A percentile compares a stretch with the other conserved stretches of the same genome.
These are phyloP conservation scores for Arnoldichthys spilopterus DNA, from an alignment of 2,797 vertebrate species.

Conservation along the genomic window DNA sequence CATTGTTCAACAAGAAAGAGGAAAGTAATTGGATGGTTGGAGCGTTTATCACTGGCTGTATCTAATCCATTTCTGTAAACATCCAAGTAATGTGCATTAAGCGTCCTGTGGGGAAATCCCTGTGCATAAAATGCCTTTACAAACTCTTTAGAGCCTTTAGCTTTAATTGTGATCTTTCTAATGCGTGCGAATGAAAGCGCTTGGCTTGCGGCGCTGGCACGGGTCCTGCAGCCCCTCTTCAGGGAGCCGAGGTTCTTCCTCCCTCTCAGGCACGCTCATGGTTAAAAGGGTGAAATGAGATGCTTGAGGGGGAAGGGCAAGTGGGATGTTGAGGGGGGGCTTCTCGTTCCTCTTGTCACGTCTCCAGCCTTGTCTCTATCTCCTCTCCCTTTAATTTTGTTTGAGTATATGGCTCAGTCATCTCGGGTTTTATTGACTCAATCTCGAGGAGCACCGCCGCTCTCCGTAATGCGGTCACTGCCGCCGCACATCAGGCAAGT, in stretches of 20 bases:
- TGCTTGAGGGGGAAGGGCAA: no score
- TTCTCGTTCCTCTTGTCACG: constrained; percentile 50
- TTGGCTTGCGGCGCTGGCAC: constrained; percentile 53
- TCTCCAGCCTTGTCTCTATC: constrained; percentile 40
- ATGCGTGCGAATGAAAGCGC: constrained; percentile 63
- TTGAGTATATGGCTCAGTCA: constrained; percentile 95
- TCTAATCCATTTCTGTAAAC: constrained; percentile 4
- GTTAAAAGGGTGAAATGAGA: constrained; percentile 74
- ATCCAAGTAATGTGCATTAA: neutral
- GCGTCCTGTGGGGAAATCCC: constrained; percentile 2
- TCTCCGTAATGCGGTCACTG: constrained; percentile 89
- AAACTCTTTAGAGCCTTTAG: constrained; percentile 59
- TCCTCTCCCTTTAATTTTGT: constrained; percentile 92
- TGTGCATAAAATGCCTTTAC: constrained; percentile 43
- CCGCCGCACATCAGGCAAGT: constrained; percentile 94
- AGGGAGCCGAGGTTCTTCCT: constrained; percentile 43
- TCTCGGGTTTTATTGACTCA: constrained; percentile 99
- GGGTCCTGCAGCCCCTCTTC: constrained; percentile 54
- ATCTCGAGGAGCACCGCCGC: constrained; percentile 86
- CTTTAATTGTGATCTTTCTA: constrained; percentile 68
- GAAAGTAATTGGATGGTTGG: no score
- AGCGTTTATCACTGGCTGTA: constrained; percentile 39
- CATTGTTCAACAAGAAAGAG: no score
- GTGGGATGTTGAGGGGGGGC: no score
- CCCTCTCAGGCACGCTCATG: constrained; percentile 65